Percentiles rank a stretch among this genome's conserved stretches.
These are phyloP conservation scores for Drosophila sp. DNA, from an alignment of 1,140 invertebrate genomes.

Conservation along the genomic window DNA sequence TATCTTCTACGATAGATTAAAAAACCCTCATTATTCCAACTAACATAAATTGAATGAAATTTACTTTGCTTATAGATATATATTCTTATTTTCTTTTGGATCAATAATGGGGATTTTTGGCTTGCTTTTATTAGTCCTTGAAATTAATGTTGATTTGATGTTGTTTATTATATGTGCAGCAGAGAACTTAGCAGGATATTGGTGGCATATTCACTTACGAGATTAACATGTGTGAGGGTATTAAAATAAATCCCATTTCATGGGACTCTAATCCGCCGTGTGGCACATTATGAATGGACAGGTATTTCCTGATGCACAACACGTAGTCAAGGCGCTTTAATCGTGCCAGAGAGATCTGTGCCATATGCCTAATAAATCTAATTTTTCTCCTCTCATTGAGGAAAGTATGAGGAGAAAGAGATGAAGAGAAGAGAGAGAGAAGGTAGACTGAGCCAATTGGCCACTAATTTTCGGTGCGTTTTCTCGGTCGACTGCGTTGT, in stretches of 20 bases:
- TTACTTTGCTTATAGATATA: not conserved
- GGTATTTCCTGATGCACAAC: constrained; percentile 57
- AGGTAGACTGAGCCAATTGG: constrained; percentile 59
- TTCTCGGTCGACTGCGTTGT: constrained; percentile 56
- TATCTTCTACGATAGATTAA: no score
- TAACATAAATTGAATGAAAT: not conserved
- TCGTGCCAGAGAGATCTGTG: constrained; percentile 64
- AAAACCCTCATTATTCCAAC: not conserved
- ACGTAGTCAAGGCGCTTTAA: constrained; percentile 60
- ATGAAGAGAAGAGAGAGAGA: not conserved
- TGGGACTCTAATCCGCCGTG: constrained; percentile 19
- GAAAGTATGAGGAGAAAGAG: constrained; percentile 3
- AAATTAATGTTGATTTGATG: constrained; percentile 19
- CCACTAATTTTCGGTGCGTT: constrained; percentile 76
- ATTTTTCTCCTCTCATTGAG: constrained; percentile 32
- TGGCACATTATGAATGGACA: constrained; percentile 30
- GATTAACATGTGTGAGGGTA: constrained; percentile 44
- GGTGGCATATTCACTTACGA: constrained; percentile 47
- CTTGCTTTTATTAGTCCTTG: constrained; percentile 16
- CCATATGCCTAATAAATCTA: constrained; percentile 80
- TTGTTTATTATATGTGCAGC: constrained; percentile 29
- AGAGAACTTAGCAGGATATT: constrained; percentile 24
- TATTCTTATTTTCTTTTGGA: not conserved
- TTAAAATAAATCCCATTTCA: constrained; percentile 47
- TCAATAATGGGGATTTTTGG: not conserved